Base-by-base conservation (phyloP, 2,888 invertebrate genomes). In the Pogonocherus hispidulus region DNA sequence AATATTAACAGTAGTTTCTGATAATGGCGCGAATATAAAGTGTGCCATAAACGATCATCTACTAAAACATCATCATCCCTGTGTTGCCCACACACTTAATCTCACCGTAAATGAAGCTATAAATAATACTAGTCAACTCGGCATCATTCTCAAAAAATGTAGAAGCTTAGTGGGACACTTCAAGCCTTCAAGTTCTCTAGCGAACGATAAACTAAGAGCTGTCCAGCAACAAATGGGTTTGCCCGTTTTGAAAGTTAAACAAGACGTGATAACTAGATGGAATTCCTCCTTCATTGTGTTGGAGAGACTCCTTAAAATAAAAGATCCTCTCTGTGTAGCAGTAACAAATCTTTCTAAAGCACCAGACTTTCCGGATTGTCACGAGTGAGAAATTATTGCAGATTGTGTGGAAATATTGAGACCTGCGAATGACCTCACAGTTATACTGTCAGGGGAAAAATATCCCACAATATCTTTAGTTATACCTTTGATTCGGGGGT, bases 1-100 rank as follows among this genome's bases (percentile, higher is more conserved):
- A 77, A 67, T 79, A 16, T 67, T 77, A 3, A 73, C 78, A 1
- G 67, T 79, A 18, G 77, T 81, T 23, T 73, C 75, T 6, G 78
- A 62, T 49, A 62, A 62, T 11, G 62, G 35, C 18, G 11, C 35
- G 1, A 51, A 49, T 20, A 62, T 60, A 20, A 62, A 62, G 35
- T 18, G 35, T 23, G 62, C 32, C 0, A 49, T 62, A 3, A 62
- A 49, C 2, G 62, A 62, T 3, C 20, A 49, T n/a, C 2, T 62
- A 9, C 9, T 35, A 14, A 62, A 51, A 27, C 18, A 49, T 18
- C 49, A 49, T 35, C 62, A 62, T 51, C 62, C 62, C 2, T 49
- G 62, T 32, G 35, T 62, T 1, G 49, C 51, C 0, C 62, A 62
- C 22, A 62, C 62, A 9, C 20, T 62, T 3, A 62, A 62, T 49